Conservation (phyloP, 2,113 vertebrate genomes). For the Corydoras sp. region DNA sequence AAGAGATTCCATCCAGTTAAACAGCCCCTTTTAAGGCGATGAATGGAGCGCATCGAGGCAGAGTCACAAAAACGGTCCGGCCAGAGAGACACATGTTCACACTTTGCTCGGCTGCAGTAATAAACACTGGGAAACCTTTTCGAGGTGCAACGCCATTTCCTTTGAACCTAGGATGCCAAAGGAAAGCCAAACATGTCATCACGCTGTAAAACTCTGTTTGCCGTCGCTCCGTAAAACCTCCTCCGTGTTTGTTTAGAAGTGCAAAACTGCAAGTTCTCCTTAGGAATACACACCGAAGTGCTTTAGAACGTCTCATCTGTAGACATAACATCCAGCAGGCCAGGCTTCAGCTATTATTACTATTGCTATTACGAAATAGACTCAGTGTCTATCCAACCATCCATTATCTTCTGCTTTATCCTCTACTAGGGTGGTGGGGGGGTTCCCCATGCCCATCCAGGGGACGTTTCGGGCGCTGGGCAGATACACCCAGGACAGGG, state of each 20-base stretch:
- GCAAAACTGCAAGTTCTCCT: background rate
- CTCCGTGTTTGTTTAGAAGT: constrained; percentile 2
- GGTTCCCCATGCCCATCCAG: too few relatives aligned
- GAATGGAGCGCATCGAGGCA: constrained; percentile 62
- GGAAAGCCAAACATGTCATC: background rate
- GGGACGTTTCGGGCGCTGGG: too few relatives aligned
- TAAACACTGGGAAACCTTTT: constrained; percentile 31
- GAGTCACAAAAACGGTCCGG: constrained; percentile 55
- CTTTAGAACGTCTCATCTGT: too few relatives aligned
- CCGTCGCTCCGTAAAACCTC: background rate
- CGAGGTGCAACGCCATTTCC: constrained; percentile 7
- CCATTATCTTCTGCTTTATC: too few relatives aligned
- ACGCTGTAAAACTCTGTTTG: background rate
- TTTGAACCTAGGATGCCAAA: constrained; percentile 20
- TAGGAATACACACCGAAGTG: too few relatives aligned
- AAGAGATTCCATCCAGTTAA: constrained; percentile 37
- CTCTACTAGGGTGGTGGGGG: too few relatives aligned
- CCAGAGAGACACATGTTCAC: constrained; percentile 41
- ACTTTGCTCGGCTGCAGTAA: constrained; percentile 23
- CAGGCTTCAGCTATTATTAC: too few relatives aligned
- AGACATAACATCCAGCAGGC: too few relatives aligned
- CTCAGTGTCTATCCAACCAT: too few relatives aligned
- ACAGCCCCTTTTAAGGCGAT: constrained; percentile 69
- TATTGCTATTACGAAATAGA: too few relatives aligned
- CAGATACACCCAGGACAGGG: too few relatives aligned